phyloP scores from a whole-genome alignment of 1,140 invertebrate species.

The Papilio helenus region DNA sequence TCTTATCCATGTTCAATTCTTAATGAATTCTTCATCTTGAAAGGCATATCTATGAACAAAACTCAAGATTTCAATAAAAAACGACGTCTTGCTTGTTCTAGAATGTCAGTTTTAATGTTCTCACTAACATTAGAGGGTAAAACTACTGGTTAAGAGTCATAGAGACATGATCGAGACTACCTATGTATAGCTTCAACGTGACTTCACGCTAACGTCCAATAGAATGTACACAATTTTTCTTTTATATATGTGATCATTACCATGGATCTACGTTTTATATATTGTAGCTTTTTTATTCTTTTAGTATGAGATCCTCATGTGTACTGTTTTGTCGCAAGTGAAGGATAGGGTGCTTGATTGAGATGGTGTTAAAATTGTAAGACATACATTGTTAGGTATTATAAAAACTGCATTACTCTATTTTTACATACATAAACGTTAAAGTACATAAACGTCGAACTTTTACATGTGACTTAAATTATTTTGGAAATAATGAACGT shows the following conservation, averaged over 20 bases:
- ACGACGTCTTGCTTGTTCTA: constrained; percentile 1
- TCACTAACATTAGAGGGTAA: neutral
- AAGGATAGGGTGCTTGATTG: neutral
- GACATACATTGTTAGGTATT: neutral
- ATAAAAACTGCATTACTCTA: neutral
- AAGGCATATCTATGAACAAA: neutral
- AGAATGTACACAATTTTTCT: constrained; percentile 47
- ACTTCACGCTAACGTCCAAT: constrained; percentile 69
- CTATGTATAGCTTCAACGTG: constrained; percentile 49
- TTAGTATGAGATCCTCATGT: constrained; percentile 4
- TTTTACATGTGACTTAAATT: neutral
- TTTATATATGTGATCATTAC: constrained; percentile 32
- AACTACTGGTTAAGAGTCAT: constrained; percentile 14
- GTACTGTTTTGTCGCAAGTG: constrained; percentile 16
- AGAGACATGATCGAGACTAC: constrained; percentile 18
- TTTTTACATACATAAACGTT: neutral
- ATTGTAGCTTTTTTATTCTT: constrained; percentile 38
- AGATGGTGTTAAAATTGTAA: neutral
- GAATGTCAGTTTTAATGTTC: neutral
- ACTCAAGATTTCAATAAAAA: neutral
- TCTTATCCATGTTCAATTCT: neutral
- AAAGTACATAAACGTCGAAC: neutral
- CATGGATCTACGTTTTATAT: constrained; percentile 36
- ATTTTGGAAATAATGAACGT: neutral
- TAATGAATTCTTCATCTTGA: neutral